Conservation (phyloP, 2,888 invertebrate species). For the Yponomeuta sedellus region DNA sequence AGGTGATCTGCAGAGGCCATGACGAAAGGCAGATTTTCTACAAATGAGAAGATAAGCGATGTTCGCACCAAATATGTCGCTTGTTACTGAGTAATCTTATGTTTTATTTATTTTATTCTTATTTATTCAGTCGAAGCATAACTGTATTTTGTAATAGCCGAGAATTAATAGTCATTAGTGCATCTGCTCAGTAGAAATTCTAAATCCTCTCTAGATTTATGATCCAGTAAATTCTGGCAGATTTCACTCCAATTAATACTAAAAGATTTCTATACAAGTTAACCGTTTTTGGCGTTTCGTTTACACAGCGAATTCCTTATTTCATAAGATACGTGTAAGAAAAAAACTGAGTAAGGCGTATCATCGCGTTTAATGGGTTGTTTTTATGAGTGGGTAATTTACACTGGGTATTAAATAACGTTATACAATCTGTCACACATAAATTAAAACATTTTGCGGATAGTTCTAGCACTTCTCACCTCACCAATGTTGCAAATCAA, state of each 20-base stretch:
- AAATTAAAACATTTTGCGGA: not conserved
- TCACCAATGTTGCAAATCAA: not conserved
- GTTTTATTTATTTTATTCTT: too few species aligned
- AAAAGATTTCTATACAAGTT: not conserved
- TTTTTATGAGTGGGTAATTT: not conserved
- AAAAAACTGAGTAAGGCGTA: not conserved
- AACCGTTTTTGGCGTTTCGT: not conserved
- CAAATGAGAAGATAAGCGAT: too few species aligned
- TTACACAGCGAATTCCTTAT: not conserved
- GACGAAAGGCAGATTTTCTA: too few species aligned
- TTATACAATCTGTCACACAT: not conserved
- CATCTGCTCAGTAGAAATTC: not conserved
- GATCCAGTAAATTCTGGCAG: not conserved
- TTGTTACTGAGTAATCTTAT: too few species aligned
- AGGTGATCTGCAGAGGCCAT: too few species aligned
- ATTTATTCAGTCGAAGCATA: not conserved
- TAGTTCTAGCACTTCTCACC: not conserved
- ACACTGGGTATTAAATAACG: not conserved
- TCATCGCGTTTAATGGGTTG: not conserved
- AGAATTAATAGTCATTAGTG: not conserved
- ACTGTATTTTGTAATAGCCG: not conserved
- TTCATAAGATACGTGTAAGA: not conserved
- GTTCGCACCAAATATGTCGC: too few species aligned
- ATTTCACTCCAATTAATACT: not conserved
- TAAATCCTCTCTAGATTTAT: not conserved